Percentiles rank a stretch among this genome's conserved stretches.
phyloP scores from a whole-genome alignment of 2,113 vertebrate species.

The Coryphaenoides rupestris region DNA sequence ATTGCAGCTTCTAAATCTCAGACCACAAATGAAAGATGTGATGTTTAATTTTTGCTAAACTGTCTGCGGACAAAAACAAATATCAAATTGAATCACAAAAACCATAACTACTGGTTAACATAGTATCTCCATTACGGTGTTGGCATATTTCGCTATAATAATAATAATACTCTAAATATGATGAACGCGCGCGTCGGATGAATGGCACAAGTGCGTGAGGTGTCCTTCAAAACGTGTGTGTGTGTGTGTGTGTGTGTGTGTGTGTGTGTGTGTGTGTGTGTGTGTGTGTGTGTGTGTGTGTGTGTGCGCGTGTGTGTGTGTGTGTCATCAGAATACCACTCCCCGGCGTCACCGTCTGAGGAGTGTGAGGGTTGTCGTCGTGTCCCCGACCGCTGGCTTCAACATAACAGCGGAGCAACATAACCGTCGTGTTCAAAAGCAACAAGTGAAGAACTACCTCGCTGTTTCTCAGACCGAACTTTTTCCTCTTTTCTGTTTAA shows the following conservation, averaged over 20 bases:
- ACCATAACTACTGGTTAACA: slow-evolving; percentile 32
- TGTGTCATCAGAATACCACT: background rate
- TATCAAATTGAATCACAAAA: slow-evolving; percentile 20
- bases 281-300: background rate
- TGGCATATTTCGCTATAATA: slow-evolving; percentile 41
- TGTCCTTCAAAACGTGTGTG: background rate
- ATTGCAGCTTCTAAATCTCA: slow-evolving; percentile 31
- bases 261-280: background rate
- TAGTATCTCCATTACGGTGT: slow-evolving; percentile 58
- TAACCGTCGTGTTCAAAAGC: slow-evolving; percentile 3
- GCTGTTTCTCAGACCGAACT: background rate
- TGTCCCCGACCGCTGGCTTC: background rate
- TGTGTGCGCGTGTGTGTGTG: background rate
- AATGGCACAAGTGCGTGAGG: background rate
- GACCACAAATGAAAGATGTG: slow-evolving; percentile 54
- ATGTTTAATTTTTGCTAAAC: slow-evolving; percentile 32
- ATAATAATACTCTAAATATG: slow-evolving; percentile 24
- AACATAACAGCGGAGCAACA: slow-evolving; percentile 6
- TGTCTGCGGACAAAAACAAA: slow-evolving; percentile 19
- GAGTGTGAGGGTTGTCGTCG: background rate
- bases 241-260: background rate
- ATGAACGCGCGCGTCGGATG: slow-evolving; percentile 5
- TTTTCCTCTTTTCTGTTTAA: background rate
- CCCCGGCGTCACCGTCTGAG: background rate
- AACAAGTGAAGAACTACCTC: background rate